Evolutionary conservation across 2,797 vertebrate species (phyloP).

Genomic region (Pseudochirops cupreus): DNA sequence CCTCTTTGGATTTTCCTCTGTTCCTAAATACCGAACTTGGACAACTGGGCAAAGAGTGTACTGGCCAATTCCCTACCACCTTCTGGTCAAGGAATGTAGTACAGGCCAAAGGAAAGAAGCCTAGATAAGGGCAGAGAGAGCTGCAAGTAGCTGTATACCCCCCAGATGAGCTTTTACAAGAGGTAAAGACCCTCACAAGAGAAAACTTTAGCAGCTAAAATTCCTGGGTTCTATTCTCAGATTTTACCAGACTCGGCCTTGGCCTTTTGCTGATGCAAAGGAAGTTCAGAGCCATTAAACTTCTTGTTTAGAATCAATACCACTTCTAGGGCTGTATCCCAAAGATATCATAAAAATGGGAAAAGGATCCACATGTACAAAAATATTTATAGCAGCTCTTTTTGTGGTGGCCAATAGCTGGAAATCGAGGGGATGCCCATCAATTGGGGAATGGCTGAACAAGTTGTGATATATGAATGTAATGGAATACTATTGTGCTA

Average conservation of each 20-base stretch:
- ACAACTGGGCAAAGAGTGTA: background rate
- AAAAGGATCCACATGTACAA: too few relatives aligned
- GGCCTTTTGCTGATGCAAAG: background rate
- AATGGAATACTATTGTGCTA: too few relatives aligned
- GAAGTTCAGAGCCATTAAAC: background rate
- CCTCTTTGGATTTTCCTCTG: background rate
- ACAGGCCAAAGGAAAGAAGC: background rate
- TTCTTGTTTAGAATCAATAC: background rate
- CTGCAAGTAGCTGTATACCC: background rate
- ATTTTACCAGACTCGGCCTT: background rate
- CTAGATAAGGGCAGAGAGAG: background rate
- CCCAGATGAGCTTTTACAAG: background rate
- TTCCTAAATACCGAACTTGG: background rate
- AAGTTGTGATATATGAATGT: too few relatives aligned
- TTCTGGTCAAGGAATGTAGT: conserved; percentile 58
- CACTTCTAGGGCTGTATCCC: too few relatives aligned
- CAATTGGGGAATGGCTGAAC: too few relatives aligned
- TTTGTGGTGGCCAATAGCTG: too few relatives aligned
- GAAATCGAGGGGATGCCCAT: too few relatives aligned
- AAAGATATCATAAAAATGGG: too few relatives aligned
- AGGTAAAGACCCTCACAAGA: background rate
- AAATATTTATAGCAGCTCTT: too few relatives aligned
- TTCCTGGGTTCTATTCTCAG: background rate
- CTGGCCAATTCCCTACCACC: conserved; percentile 67
- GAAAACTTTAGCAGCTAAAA: background rate